Evolutionary conservation across 2,797 vertebrate species (phyloP).

Genomic region (Coregonus ussuriensis): DNA sequence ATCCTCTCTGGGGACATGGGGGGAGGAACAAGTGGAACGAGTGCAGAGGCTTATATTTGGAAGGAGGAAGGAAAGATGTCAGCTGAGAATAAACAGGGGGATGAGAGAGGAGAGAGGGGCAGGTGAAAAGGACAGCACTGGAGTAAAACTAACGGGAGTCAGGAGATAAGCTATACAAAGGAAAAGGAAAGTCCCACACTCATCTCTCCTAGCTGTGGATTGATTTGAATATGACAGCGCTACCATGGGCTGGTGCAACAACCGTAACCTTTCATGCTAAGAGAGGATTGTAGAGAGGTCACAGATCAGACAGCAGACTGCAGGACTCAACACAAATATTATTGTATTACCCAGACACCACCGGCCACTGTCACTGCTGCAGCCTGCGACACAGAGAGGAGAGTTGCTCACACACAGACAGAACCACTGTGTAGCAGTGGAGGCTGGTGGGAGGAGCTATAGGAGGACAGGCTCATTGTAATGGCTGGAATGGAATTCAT

Average conservation of each 20-base stretch:
- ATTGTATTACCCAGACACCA: conserved; percentile 32
- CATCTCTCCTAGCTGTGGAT: no score
- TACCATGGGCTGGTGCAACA: neutral
- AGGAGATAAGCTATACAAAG: no score
- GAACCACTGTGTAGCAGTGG: neutral
- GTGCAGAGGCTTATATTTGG: conserved; percentile 41
- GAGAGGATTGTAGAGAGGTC: conserved; percentile 44
- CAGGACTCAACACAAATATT: conserved; percentile 41
- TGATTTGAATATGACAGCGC: no score
- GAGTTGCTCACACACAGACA: neutral
- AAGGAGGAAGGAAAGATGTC: conserved; percentile 24
- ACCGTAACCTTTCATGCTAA: conserved; percentile 11
- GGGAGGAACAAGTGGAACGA: conserved; percentile 41
- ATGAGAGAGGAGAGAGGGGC: conserved; percentile 27
- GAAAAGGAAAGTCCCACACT: no score
- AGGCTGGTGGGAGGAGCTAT: no score
- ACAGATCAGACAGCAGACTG: conserved; percentile 29
- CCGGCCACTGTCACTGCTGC: conserved; percentile 34
- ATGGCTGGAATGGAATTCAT: no score
- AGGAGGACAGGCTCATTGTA: no score
- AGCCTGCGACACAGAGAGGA: conserved; percentile 1
- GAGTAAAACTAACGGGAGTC: no score
- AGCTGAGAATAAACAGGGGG: conserved; percentile 50
- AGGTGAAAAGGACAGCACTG: conserved; percentile 12
- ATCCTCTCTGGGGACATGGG: conserved; percentile 47